Evolutionary conservation across 2,113 vertebrate species (phyloP).

Genomic region (Odontesthes bonariensis): DNA sequence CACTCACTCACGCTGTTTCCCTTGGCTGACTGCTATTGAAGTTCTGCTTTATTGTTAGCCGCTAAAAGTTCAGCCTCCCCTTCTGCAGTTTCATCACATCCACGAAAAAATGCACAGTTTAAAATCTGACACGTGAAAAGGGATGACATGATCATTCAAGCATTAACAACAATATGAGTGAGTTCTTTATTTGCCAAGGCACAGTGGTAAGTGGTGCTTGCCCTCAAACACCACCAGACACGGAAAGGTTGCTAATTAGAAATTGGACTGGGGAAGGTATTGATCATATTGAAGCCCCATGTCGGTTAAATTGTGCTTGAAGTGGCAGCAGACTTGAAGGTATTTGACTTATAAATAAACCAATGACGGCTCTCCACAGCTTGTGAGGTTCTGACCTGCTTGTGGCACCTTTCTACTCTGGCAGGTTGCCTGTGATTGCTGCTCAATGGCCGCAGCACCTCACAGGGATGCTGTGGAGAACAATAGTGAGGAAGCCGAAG

Average conservation of each 20-base stretch:
- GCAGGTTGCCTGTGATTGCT: slow-evolving; percentile 9
- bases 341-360: slow-evolving; percentile 34
- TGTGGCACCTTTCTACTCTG: slow-evolving; percentile 12
- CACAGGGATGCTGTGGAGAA: neutral
- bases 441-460: neutral
- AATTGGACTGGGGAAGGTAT: neutral
- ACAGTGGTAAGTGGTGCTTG: neutral
- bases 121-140: neutral
- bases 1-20: neutral
- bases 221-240: neutral
- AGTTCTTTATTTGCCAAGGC: neutral
- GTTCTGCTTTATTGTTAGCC: neutral
- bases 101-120: neutral
- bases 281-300: slow-evolving; percentile 16
- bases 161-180: neutral
- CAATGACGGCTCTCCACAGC: neutral
- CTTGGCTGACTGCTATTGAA: neutral
- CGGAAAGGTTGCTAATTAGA: slow-evolving; percentile 7
- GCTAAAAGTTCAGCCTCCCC: neutral
- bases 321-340: neutral
- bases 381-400: neutral
- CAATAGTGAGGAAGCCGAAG: neutral
- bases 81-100: neutral
- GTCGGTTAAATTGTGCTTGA: slow-evolving; percentile 22
- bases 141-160: neutral